A percentile compares a stretch with the other conserved stretches of the same genome.
Evolutionary conservation across 92 coral and sea anemone species (phyloP).

Genomic region (Plumapathes pennacea): DNA sequence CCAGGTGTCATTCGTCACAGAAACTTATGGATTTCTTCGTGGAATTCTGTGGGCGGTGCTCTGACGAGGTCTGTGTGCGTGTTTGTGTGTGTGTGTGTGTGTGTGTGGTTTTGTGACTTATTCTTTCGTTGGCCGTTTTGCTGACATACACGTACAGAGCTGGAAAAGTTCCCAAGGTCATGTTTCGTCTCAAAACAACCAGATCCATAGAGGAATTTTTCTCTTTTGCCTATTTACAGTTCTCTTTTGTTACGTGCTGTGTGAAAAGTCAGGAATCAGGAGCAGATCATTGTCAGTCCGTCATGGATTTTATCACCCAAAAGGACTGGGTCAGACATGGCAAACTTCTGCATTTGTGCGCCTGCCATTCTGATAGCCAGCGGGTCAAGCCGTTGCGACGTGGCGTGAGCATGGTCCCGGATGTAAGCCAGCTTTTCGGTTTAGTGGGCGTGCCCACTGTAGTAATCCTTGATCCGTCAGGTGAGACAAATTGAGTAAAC

Average conservation of each 20-base stretch:
- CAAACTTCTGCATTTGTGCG: conserved; percentile 75
- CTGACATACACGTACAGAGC: no score
- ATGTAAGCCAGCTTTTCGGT: conserved; percentile 71
- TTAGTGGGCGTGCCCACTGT: conserved; percentile 91
- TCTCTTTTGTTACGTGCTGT: conserved; percentile 75
- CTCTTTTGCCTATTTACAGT: conserved; percentile 27
- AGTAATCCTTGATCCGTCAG: conserved; percentile 63
- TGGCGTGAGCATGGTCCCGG: conserved; percentile 39
- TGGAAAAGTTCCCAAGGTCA: no score
- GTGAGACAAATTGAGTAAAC: conserved; percentile 30
- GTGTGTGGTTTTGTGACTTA: no score
- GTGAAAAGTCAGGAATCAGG: conserved; percentile 75
- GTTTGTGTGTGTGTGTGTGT: no score
- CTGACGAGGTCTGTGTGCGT: conserved; percentile 68
- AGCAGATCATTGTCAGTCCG: conserved; percentile 61
- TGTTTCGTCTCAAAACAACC: no score
- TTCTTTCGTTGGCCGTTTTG: no score
- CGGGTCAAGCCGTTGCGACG: conserved; percentile 44
- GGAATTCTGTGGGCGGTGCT: conserved; percentile 51
- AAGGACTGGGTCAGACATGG: conserved; percentile 42
- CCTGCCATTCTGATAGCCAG: conserved; percentile 70
- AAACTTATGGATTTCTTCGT: conserved; percentile 65
- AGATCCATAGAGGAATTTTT: no score
- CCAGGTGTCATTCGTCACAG: conserved; percentile 86
- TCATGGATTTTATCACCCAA: conserved; percentile 41